Conservation (phyloP, 2,888 invertebrate genomes). For the Uloborus plumipes region DNA sequence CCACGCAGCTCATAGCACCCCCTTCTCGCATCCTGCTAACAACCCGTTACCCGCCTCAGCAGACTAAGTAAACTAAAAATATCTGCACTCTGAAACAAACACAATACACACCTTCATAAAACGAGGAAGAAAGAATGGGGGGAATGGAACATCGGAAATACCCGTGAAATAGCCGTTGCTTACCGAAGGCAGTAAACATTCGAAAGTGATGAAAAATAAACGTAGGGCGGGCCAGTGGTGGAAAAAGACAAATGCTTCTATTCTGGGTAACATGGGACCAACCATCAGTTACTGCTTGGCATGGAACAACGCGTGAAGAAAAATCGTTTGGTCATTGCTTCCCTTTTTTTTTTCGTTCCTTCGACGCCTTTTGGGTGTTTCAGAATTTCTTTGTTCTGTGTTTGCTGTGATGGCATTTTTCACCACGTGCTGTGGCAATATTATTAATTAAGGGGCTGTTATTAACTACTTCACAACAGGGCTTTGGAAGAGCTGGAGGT, state of each 20-base stretch:
- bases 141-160: no score
- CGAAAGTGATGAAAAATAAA: slow-evolving; percentile 59
- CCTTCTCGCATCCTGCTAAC: no score
- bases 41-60: no score
- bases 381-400: slow-evolving; percentile 31
- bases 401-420: slow-evolving; percentile 20
- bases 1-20: no score
- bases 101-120: no score
- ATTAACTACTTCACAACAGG: slow-evolving; percentile 1
- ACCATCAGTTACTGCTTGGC: slow-evolving; percentile 54
- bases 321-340: slow-evolving; percentile 59
- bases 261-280: slow-evolving; percentile 54
- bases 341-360: slow-evolving; percentile 1
- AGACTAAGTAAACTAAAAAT: no score
- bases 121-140: no score
- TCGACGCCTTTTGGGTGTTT: slow-evolving; percentile 57
- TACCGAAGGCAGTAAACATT: slow-evolving; percentile 53
- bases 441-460: slow-evolving; percentile 3
- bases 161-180: slow-evolving; percentile 38
- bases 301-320: slow-evolving; percentile 43
- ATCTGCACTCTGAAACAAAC: no score
- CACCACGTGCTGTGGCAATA: not conserved
- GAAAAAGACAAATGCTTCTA: slow-evolving; percentile 61
- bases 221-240: slow-evolving; percentile 34
- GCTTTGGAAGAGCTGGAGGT: not conserved